Evolutionary conservation across 1,140 invertebrate species (phyloP), one percentile per base, ranked within the genome.

Genomic region (Hirudo medicinalis): DNA sequence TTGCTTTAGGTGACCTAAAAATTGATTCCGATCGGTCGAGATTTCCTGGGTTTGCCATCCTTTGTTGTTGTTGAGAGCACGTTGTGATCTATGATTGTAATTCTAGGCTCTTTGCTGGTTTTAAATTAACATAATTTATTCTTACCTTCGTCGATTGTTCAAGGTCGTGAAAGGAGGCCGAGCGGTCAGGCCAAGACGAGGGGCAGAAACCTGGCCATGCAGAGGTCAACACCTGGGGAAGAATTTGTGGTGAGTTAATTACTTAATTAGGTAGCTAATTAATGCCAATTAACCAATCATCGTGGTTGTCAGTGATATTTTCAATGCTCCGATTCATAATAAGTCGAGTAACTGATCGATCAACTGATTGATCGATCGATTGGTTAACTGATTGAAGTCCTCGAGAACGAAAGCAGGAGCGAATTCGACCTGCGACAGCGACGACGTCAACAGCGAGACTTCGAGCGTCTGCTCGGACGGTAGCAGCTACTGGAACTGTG

Each of bases 401-500:
- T 63, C 57, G 29, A 22, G 57, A 22, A 11, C 29, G 8, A 63
- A 63, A 32, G 57, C 6, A 20, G 40, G 43, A 2, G 40, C 69
- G 53, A 68, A 40, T 68, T 36, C 32, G 6, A 54, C 36, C 40
- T 80, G 79, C 77, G 90, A 92, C 72, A 91, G 90, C 54, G 91
- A 93, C 79, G 90, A 91, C 70, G 79, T 77, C 60, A 79, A 77
- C 73, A 94, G 91, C 66, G 94, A 97, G 80, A 93, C 91, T 3
- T 96, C 92, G 53, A 94, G 92, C 79, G 88, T 95, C 66, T 94
- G 92, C 80, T 95, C 92, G 0, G 92, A 97, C 77, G 57, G 57
- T 2, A 70, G 49, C 69, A 70, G 69, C 25, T 70, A 70, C 69
- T 70, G 69, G 69, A 53, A 36, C n/a, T 49, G 43, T 53, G 69